Base-by-base conservation (phyloP, 2,113 vertebrate species). In the Podilymbus podiceps region DNA sequence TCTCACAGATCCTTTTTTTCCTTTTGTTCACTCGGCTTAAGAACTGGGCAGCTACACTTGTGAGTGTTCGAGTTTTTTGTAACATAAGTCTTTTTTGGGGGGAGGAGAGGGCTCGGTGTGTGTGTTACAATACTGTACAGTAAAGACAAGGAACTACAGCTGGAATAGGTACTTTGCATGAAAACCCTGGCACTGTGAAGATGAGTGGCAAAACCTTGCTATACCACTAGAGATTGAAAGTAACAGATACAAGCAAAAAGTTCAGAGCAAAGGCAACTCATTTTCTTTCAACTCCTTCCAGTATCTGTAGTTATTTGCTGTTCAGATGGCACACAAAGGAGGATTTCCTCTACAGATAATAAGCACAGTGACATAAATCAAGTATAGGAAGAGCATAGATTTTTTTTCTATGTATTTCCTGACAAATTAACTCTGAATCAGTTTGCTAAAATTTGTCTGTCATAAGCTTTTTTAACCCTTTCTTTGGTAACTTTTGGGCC, bases 201-300 rank as follows among this genome's bases (percentile, higher is more conserved):
- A 50, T 17, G 76, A 81, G 33, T 22, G 33, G 69, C 66, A 79
- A 38, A 78, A 38, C 77, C 84, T 60, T 56, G 84, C 56, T 3
- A 0, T 49, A 52, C 82, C 85, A 38, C 59, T 53, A 49, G 47
- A 66, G 72, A 52, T 24, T 92, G 82, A 83, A 88, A 74, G 44
- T 12, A 77, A 31, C 55, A 86, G 90, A 89, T 89, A 75, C 95
- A 91, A 93, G 93, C 63, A 31, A 53, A 35, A 88, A 77, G 88
- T 85, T 94, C 77, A 78, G 92, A 94, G 92, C 76, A 67, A 88
- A 96, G 72, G 90, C 68, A 93, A 40, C 27, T 33, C 24, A 1
- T 77, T 86, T 83, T 40, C 85, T 96, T 90, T 81, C 81, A 94
- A 86, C 85, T 90, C 68, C 53, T 62, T 94, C 85, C 92, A 81